Percentiles rank a stretch among this genome's conserved stretches.
phyloP scores from a whole-genome alignment of 2,888 invertebrate species.

The Eueremaeus valkanovi region DNA sequence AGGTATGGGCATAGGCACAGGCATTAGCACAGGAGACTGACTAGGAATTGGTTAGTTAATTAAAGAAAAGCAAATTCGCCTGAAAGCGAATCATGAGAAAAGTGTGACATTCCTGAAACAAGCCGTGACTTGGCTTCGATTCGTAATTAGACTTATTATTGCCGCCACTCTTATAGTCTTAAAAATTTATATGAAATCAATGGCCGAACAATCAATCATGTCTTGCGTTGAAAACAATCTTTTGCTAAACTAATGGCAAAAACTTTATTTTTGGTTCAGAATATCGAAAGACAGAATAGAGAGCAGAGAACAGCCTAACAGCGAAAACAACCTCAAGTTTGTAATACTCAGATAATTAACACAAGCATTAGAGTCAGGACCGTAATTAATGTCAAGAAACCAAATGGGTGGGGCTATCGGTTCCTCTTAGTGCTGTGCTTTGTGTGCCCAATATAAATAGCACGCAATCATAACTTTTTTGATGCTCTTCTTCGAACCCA shows the following conservation, averaged over 20 bases:
- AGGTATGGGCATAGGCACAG: too few relatives aligned
- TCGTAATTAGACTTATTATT: slow-evolving; percentile 20
- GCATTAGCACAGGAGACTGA: too few relatives aligned
- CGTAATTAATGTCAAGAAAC: slow-evolving; percentile 36
- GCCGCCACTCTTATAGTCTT: background rate
- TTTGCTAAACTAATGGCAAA: slow-evolving; percentile 11
- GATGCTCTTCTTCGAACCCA: background rate
- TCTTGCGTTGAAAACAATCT: slow-evolving; percentile 28
- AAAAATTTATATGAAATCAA: slow-evolving; percentile 24
- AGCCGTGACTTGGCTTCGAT: slow-evolving; percentile 28
- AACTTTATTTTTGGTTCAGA: background rate
- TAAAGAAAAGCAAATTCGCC: background rate
- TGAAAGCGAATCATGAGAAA: slow-evolving; percentile 24
- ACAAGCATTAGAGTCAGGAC: background rate
- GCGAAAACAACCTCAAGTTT: slow-evolving; percentile 21
- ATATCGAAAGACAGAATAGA: too few relatives aligned
- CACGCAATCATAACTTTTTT: slow-evolving; percentile 30
- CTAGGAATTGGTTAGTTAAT: background rate
- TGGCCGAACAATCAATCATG: slow-evolving; percentile 25
- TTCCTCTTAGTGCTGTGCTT: slow-evolving; percentile 28
- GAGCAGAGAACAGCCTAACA: background rate
- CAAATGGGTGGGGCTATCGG: slow-evolving; percentile 33
- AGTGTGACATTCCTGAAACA: slow-evolving; percentile 12
- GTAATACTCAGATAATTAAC: slow-evolving; percentile 36
- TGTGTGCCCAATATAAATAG: slow-evolving; percentile 26